phyloP scores from a whole-genome alignment of 2,113 vertebrate species.

The Sebastes schlegelii region DNA sequence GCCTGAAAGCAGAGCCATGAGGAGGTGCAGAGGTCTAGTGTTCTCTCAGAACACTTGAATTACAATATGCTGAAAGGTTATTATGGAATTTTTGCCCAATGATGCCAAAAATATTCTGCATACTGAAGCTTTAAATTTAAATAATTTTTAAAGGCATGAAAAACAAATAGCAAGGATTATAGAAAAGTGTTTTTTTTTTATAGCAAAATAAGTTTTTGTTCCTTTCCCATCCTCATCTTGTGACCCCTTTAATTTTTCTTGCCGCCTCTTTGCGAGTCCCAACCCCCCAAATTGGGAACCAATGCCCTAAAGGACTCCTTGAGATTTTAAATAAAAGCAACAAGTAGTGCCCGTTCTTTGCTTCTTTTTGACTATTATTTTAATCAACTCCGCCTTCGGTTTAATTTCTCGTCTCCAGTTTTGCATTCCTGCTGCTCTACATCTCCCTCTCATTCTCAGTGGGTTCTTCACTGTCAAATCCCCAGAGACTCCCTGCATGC shows the following conservation, averaged over 20 bases:
- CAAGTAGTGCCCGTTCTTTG: neutral
- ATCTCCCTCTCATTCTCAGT: neutral
- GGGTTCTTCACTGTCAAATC: conserved; percentile 12
- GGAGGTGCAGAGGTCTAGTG: too few relatives aligned
- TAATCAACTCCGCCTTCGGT: neutral
- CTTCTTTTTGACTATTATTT: neutral
- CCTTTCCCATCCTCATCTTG: neutral
- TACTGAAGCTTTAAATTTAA: neutral
- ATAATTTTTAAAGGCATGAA: neutral
- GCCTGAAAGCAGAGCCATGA: too few relatives aligned
- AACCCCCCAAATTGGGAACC: neutral
- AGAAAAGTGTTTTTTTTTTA: neutral
- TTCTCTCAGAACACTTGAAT: too few relatives aligned
- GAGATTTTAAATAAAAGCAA: neutral
- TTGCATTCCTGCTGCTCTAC: conserved; percentile 26
- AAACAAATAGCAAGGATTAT: neutral
- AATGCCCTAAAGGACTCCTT: neutral
- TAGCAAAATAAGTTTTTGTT: neutral
- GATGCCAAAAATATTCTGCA: too few relatives aligned
- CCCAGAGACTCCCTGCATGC: conserved; percentile 12
- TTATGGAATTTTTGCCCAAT: too few relatives aligned
- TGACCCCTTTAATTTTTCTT: neutral
- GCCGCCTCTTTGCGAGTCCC: neutral
- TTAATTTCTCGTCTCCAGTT: conserved; percentile 25
- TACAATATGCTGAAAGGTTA: too few relatives aligned